phyloP scores from a whole-genome alignment of 1,140 invertebrate species.

The Rhagoletis pomonella region DNA sequence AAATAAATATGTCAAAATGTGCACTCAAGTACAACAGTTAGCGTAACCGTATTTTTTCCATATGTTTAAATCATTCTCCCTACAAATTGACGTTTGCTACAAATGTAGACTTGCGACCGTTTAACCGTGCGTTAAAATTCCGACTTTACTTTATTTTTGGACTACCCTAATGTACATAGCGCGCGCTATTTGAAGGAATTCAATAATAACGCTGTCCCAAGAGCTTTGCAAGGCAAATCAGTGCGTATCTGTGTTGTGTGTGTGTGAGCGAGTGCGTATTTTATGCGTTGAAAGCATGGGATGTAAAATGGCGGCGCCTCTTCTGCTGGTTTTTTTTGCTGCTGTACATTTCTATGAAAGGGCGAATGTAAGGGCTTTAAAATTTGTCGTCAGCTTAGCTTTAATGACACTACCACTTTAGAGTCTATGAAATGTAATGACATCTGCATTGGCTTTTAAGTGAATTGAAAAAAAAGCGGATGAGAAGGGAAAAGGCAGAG shows the following conservation, averaged over 20 bases:
- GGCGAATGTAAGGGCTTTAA: background rate
- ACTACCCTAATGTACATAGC: background rate
- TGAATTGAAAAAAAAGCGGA: background rate
- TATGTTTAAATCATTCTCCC: too few species aligned
- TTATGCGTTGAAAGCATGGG: background rate
- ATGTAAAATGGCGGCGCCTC: background rate
- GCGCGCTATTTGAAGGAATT: background rate
- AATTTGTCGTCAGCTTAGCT: background rate
- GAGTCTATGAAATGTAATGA: background rate
- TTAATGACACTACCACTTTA: background rate
- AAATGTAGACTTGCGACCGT: too few species aligned
- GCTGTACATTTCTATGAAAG: background rate
- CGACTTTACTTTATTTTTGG: too few species aligned
- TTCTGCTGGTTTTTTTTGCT: background rate
- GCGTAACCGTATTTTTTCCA: too few species aligned
- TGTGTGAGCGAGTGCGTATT: background rate
- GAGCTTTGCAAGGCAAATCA: slow-evolving; percentile 1
- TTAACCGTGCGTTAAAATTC: too few species aligned
- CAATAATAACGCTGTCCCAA: slow-evolving; percentile 1
- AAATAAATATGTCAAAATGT: too few species aligned
- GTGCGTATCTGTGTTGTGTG: background rate
- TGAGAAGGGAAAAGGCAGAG: background rate
- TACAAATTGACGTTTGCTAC: too few species aligned
- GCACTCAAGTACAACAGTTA: too few species aligned
- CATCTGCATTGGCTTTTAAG: background rate